phyloP scores from a whole-genome alignment of 2,888 invertebrate genomes.

The Acleris literana region DNA sequence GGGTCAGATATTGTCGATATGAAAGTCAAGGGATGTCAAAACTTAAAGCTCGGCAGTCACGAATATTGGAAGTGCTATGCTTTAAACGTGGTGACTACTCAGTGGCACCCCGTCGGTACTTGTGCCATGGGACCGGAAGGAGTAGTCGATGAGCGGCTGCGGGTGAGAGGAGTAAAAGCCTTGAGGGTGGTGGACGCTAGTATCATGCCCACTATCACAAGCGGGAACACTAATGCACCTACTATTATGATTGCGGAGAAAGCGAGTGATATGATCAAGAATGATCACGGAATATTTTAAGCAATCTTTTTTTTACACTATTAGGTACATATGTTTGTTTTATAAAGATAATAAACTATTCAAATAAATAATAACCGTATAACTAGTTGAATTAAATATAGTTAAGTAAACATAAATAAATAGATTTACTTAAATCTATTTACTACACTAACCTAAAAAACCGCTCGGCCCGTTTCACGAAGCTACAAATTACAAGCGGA shows the following conservation, averaged over 20 bases:
- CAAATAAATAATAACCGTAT: too few relatives aligned
- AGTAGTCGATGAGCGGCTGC: slow-evolving; percentile 43
- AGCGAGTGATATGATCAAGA: slow-evolving; percentile 26
- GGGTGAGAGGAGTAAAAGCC: slow-evolving; percentile 46
- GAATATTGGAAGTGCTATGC: slow-evolving; percentile 44
- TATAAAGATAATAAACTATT: too few relatives aligned
- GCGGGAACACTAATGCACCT: slow-evolving; percentile 89
- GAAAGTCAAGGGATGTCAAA: slow-evolving; percentile 50
- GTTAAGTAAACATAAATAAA: too few relatives aligned
- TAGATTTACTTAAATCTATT: too few relatives aligned
- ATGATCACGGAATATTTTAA: too few relatives aligned
- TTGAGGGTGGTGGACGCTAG: slow-evolving; percentile 88
- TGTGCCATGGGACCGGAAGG: slow-evolving; percentile 43
- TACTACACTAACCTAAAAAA: too few relatives aligned
- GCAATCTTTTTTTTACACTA: too few relatives aligned
- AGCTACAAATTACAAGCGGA: too few relatives aligned
- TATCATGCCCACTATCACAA: slow-evolving; percentile 88
- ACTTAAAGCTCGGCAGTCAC: slow-evolving; percentile 31
- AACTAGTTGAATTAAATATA: too few relatives aligned
- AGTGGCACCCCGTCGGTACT: slow-evolving; percentile 43
- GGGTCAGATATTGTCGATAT: slow-evolving; percentile 45
- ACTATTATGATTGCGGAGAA: slow-evolving; percentile 89
- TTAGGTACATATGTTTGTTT: too few relatives aligned
- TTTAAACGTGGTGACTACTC: slow-evolving; percentile 37
- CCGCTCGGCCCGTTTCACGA: too few relatives aligned